Evolutionary conservation across 1,140 invertebrate species (phyloP).

Genomic region (Pachyrhynchus sulphureomaculatus): DNA sequence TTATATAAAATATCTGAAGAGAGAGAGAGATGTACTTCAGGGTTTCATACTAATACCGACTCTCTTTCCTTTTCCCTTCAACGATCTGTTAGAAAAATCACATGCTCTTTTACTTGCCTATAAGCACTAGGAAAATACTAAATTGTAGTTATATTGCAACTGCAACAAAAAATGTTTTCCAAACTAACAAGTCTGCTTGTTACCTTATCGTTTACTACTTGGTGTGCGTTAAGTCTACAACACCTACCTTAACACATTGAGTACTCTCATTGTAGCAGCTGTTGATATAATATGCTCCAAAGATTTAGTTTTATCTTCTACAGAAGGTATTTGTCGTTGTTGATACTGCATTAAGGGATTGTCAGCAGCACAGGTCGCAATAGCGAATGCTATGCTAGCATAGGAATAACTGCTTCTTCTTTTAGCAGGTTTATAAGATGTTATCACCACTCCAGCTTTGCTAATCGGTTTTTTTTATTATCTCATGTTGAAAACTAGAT

Average conservation of each 20-base stretch:
- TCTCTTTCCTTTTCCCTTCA: no score
- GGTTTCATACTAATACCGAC: no score
- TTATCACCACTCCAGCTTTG: slow-evolving; percentile 90
- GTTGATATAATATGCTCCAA: slow-evolving; percentile 88
- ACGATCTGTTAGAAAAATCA: no score
- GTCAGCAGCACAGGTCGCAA: slow-evolving; percentile 85
- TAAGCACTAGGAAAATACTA: no score
- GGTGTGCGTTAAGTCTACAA: no score
- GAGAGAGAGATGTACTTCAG: no score
- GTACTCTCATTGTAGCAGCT: slow-evolving; percentile 89
- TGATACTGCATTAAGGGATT: slow-evolving; percentile 58
- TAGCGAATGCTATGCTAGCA: slow-evolving; percentile 88
- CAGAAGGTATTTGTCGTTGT: neutral
- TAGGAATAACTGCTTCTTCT: slow-evolving; percentile 87
- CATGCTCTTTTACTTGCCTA: no score
- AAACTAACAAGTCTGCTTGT: no score
- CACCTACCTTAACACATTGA: slow-evolving; percentile 82
- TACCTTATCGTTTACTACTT: no score
- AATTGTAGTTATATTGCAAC: no score
- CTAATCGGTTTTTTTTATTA: slow-evolving; percentile 60
- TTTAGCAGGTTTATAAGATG: slow-evolving; percentile 85
- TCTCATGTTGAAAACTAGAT: slow-evolving; percentile 61
- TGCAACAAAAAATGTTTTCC: no score
- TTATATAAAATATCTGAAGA: no score
- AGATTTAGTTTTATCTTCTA: slow-evolving; percentile 55